Evolutionary conservation across 64 coral and sea anemone genomes (phyloP).

Genomic region (Pocillopora verrucosa): DNA sequence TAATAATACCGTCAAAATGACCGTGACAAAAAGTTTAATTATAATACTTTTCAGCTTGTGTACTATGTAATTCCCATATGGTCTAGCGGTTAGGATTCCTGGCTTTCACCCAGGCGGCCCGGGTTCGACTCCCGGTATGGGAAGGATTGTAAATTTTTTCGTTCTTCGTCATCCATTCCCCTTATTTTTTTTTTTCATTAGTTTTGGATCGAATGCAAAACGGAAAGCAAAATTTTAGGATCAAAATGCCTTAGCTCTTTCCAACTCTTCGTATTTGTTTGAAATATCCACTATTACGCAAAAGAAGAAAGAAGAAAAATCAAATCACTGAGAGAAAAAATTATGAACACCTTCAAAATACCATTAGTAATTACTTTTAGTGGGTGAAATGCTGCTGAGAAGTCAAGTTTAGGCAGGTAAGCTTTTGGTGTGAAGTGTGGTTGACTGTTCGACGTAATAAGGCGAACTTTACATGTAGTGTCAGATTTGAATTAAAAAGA

Average conservation of each 20-base stretch:
- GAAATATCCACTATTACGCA: too few relatives aligned
- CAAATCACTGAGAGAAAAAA: too few relatives aligned
- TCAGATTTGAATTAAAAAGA: too few relatives aligned
- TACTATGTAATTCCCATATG: slow-evolving; percentile 28
- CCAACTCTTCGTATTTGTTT: not conserved
- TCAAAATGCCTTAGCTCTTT: not conserved
- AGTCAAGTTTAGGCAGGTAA: too few relatives aligned
- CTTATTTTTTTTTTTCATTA: not conserved
- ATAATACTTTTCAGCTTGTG: fast-evolving
- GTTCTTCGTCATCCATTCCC: not conserved
- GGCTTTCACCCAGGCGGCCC: slow-evolving; percentile 69
- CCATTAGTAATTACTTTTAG: too few relatives aligned
- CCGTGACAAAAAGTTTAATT: not conserved
- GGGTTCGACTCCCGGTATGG: slow-evolving; percentile 74
- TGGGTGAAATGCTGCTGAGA: too few relatives aligned
- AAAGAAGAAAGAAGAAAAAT: too few relatives aligned
- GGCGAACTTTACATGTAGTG: too few relatives aligned
- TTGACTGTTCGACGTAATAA: too few relatives aligned
- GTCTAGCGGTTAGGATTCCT: slow-evolving; percentile 79
- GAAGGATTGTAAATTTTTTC: not conserved
- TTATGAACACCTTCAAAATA: too few relatives aligned
- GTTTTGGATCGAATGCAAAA: not conserved
- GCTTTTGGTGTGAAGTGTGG: too few relatives aligned
- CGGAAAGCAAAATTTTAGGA: too few relatives aligned
- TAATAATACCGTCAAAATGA: not conserved